Percentiles rank a stretch among this genome's conserved stretches.
Evolutionary conservation across 2,888 invertebrate genomes (phyloP).

Genomic region (Oligia strigilis): DNA sequence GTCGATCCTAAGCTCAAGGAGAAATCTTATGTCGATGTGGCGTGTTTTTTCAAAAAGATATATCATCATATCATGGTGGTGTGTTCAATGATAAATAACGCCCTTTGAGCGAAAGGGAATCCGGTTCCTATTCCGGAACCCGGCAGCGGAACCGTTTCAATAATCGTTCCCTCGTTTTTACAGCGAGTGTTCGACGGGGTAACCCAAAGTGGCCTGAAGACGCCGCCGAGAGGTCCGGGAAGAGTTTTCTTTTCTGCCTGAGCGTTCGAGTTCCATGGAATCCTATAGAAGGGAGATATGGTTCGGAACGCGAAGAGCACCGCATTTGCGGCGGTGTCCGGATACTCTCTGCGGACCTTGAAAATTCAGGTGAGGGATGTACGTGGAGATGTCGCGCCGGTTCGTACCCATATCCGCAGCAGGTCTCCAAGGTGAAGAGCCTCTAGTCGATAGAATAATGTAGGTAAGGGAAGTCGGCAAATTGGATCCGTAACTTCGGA

Average conservation of each 20-base stretch:
- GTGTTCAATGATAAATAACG: conserved; percentile 70
- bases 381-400: conserved; percentile 79
- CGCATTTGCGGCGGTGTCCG: conserved; percentile 75
- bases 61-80: too few relatives aligned
- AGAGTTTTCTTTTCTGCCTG: conserved; percentile 59
- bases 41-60: conserved; percentile 64
- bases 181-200: conserved; percentile 74
- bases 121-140: conserved; percentile 91
- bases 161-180: conserved; percentile 79
- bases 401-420: conserved; percentile 94
- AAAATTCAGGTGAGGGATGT: conserved; percentile 80
- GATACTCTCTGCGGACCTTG: conserved; percentile 79
- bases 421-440: conserved; percentile 91
- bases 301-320: conserved; percentile 84
- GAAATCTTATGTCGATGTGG: conserved; percentile 84
- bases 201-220: conserved; percentile 79
- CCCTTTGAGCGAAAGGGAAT: conserved; percentile 89
- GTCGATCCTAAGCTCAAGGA: conserved; percentile 91
- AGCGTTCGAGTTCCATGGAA: conserved; percentile 87
- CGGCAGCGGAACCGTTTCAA: conserved; percentile 89
- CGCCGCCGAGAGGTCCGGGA: conserved; percentile 92
- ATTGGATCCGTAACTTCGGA: conserved; percentile 92
- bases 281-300: conserved; percentile 89
- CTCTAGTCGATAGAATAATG: conserved; percentile 8
- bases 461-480: conserved; percentile 93